Base-by-base conservation (phyloP, 2,888 invertebrate genomes). In the Rhagium mordax region DNA sequence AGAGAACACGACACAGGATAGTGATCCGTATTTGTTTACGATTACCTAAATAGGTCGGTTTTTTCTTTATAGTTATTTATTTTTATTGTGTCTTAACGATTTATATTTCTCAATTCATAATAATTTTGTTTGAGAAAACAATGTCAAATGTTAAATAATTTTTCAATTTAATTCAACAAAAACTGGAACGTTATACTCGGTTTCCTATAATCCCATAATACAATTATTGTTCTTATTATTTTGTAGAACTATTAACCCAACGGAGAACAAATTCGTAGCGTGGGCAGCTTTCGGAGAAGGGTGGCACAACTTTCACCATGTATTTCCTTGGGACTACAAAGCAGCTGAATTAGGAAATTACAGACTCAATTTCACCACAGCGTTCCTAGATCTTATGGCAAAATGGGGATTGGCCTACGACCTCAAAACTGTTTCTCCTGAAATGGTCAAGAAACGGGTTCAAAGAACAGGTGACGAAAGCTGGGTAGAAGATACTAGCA, bases 221-320 rank as follows among this genome's bases (percentile, higher is more conserved):
- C n/a, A n/a, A n/a, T n/a, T n/a, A n/a, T n/a, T n/a, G 3, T 4
- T 16, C 27, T 29, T 60, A 53, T 57, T 47, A 64, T 41, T 75
- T 80, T 81, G 15, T 29, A 94, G 96, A 80, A 88, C 89, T 85
- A 94, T 97, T 82, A 94, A 92, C 86, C 96, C 97, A 0, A 89
- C 91, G 0, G 94, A 97, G 88, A 96, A 95, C 85, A 89, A 90
- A 78, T 88, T 90, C 0, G 96, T 97, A 0, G 92, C 95, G 0
- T 82, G 94, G 0, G 83, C 93, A 20, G 92, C 95, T 0, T 89
- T 95, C 88, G 96, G 96, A 0, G 96, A 96, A 87, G 97, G 97
- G 3, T 98, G 96, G 94, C 97, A 97, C 89, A 97, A 97, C 88
- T 97, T 96, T 87, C 97, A 97, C 86, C 97, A 97, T 88, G 94